These are phyloP conservation scores for Platysteira castanea DNA, from an alignment of 2,113 vertebrate species.

Conservation along the genomic window DNA sequence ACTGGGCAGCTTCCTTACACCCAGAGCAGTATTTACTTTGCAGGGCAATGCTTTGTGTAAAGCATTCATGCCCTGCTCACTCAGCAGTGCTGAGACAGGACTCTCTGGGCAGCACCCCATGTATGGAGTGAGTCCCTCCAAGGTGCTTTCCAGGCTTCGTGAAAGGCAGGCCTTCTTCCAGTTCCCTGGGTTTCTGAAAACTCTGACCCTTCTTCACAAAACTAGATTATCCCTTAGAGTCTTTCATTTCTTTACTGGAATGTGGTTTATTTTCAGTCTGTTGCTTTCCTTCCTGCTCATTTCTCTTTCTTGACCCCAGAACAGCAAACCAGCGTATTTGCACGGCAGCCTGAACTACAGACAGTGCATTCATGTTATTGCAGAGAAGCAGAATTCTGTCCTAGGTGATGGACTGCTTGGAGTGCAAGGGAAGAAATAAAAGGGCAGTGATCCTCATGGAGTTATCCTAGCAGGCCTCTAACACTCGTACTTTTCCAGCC, in stretches of 20 bases:
- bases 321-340: neutral
- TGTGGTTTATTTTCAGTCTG: neutral
- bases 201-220: neutral
- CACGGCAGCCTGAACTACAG: neutral
- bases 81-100: neutral
- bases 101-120: neutral
- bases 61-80: neutral
- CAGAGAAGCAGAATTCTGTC: neutral
- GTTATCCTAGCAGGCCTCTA: neutral
- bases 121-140: neutral
- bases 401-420: neutral
- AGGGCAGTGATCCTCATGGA: neutral
- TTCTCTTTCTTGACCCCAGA: neutral
- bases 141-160: neutral
- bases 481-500: fast-evolving
- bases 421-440: neutral
- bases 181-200: neutral
- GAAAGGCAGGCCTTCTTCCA: neutral
- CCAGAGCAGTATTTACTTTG: neutral
- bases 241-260: neutral
- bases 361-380: neutral
- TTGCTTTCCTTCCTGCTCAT: neutral
- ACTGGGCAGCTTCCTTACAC: neutral
- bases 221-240: neutral
- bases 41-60: neutral